A percentile compares a stretch with the other conserved stretches of the same genome.
phyloP scores from a whole-genome alignment of 2,888 invertebrate species.

The Drosophila infuscata region DNA sequence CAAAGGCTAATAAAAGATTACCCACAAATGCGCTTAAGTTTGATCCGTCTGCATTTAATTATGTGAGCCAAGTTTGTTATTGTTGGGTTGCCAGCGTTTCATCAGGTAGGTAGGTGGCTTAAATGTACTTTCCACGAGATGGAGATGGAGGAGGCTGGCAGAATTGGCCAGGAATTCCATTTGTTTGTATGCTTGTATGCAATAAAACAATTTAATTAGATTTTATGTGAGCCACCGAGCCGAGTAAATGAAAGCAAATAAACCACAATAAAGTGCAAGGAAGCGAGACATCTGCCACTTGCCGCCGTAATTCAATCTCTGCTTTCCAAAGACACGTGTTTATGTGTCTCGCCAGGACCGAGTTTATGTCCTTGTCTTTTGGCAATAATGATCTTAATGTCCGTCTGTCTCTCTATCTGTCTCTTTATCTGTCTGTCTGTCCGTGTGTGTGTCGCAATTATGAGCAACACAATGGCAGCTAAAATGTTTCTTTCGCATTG shows the following conservation, averaged over 20 bases:
- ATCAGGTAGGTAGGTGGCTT: constrained; percentile 5
- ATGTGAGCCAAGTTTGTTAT: constrained; percentile 14
- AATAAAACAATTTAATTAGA: constrained; percentile 80
- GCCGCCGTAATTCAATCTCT: constrained; percentile 49
- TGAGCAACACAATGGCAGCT: constrained; percentile 15
- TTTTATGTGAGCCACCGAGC: constrained; percentile 66
- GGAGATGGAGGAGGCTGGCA: constrained; percentile 21
- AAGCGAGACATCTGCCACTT: constrained; percentile 47
- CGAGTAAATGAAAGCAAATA: constrained; percentile 77
- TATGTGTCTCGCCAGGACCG: constrained; percentile 3
- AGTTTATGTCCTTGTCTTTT: constrained; percentile 40
- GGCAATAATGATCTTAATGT: constrained; percentile 59
- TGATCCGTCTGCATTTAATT: constrained; percentile 55
- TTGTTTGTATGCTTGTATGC: constrained; percentile 57
- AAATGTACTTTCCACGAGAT: neutral
- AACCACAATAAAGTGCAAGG: constrained; percentile 70
- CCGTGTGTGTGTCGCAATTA: constrained; percentile 28
- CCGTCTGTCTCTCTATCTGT: constrained; percentile 11
- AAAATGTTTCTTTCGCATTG: constrained; percentile 26
- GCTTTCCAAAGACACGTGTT: constrained; percentile 16
- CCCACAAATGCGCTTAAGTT: constrained; percentile 48
- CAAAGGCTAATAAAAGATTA: constrained; percentile 67
- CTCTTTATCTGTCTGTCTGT: neutral
- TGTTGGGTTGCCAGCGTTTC: constrained; percentile 27
- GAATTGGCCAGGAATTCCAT: constrained; percentile 60